A percentile compares a stretch with the other conserved stretches of the same genome.
phyloP scores from a whole-genome alignment of 2,113 vertebrate species.

The Pelecanus crispus region DNA sequence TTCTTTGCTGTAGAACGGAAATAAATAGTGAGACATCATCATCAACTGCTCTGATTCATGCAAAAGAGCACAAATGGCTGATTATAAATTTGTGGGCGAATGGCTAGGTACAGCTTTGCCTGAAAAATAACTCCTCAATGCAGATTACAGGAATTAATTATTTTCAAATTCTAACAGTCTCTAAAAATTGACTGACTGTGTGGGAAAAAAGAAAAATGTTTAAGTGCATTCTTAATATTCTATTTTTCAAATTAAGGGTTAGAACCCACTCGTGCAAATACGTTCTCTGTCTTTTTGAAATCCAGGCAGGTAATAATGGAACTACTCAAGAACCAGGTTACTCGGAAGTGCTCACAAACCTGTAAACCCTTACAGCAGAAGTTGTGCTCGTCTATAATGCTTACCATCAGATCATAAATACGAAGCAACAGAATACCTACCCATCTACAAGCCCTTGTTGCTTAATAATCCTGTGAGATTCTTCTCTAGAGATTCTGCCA shows the following conservation, averaged over 20 bases:
- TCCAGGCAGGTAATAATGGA: not conserved
- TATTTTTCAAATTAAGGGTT: not conserved
- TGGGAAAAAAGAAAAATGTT: not conserved
- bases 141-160: not conserved
- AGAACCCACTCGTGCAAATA: not conserved
- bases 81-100: not conserved
- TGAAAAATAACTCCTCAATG: not conserved
- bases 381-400: not conserved
- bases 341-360: not conserved
- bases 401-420: not conserved
- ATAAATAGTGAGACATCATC: not conserved
- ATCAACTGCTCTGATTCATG: not conserved
- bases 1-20: not conserved
- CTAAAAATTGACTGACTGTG: not conserved
- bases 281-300: not conserved
- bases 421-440: constrained; percentile 67
- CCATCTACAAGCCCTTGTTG: constrained; percentile 97
- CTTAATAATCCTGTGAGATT: constrained; percentile 91
- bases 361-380: not conserved
- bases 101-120: not conserved
- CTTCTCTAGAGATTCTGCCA: constrained; percentile 92
- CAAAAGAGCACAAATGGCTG: not conserved
- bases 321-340: not conserved
- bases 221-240: not conserved
- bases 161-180: not conserved